Percentiles rank a stretch among this genome's conserved stretches.
These are phyloP conservation scores for Xylota segnis DNA, from an alignment of 2,888 invertebrate species.

Conservation along the genomic window DNA sequence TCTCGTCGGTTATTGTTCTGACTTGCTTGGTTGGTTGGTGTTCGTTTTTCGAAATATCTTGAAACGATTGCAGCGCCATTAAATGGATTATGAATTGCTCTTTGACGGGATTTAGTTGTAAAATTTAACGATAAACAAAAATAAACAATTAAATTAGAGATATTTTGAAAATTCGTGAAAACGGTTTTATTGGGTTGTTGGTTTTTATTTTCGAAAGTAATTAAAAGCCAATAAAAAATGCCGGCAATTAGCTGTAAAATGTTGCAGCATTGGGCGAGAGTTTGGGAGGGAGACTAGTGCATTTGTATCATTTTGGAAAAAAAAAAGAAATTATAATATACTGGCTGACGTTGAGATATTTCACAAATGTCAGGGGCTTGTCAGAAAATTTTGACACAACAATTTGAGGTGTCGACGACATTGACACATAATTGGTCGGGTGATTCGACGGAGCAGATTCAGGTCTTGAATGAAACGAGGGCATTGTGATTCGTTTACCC, in stretches of 20 bases:
- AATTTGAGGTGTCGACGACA: background rate
- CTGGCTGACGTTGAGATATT: background rate
- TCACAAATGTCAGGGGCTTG: background rate
- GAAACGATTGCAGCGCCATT: conserved; percentile 27
- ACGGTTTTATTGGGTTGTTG: background rate
- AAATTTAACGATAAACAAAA: conserved; percentile 43
- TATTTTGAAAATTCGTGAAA: conserved; percentile 14
- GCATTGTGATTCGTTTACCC: background rate
- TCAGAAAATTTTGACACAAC: background rate
- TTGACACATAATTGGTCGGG: conserved; percentile 5
- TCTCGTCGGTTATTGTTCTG: conserved; percentile 10
- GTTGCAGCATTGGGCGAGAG: conserved; percentile 3
- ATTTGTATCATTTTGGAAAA: background rate
- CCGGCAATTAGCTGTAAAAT: conserved; percentile 9
- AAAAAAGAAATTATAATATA: background rate
- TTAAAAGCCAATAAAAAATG: conserved; percentile 18
- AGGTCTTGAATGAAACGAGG: background rate
- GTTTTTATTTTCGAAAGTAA: conserved; percentile 21
- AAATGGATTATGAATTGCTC: conserved; percentile 47
- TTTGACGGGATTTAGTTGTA: conserved; percentile 59
- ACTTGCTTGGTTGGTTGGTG: no score
- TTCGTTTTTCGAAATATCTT: conserved; percentile 2
- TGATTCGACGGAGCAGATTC: background rate
- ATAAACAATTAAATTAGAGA: conserved; percentile 42
- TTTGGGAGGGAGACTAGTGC: background rate